Evolutionary conservation across 2,888 invertebrate genomes (phyloP).

Genomic region (Tipula vernalis): DNA sequence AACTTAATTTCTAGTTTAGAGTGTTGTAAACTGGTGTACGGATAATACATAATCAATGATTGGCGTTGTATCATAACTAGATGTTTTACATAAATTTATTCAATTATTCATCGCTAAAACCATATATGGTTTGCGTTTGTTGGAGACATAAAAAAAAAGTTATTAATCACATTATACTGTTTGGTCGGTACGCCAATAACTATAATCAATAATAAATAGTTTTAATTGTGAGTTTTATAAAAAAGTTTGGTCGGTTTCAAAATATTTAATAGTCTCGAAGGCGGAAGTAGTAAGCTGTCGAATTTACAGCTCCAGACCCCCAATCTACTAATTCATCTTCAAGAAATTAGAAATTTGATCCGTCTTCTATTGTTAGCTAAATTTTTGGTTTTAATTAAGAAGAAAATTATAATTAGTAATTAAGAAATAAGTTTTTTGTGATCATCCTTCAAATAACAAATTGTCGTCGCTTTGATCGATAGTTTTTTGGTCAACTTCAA

Average conservation of each 20-base stretch:
- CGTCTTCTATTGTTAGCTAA: no score
- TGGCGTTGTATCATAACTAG: background rate
- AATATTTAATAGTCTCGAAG: no score
- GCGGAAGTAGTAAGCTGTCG: no score
- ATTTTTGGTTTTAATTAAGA: no score
- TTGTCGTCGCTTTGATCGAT: no score
- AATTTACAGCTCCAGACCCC: no score
- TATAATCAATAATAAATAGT: background rate
- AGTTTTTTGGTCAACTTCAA: no score
- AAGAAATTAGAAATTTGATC: no score
- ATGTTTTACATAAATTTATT: background rate
- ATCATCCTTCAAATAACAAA: no score
- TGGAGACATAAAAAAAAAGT: background rate
- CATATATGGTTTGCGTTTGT: background rate
- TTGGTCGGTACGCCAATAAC: background rate
- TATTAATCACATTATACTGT: background rate
- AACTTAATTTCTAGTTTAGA: background rate
- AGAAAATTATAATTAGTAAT: no score
- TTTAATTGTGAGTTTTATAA: background rate
- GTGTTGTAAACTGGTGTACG: background rate
- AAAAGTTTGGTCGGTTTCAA: background rate
- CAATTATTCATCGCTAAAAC: background rate
- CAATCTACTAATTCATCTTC: no score
- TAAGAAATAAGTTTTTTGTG: no score
- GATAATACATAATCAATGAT: background rate